Base-by-base conservation (phyloP, 2,113 vertebrate genomes). In the Rhodinocichla rosea region DNA sequence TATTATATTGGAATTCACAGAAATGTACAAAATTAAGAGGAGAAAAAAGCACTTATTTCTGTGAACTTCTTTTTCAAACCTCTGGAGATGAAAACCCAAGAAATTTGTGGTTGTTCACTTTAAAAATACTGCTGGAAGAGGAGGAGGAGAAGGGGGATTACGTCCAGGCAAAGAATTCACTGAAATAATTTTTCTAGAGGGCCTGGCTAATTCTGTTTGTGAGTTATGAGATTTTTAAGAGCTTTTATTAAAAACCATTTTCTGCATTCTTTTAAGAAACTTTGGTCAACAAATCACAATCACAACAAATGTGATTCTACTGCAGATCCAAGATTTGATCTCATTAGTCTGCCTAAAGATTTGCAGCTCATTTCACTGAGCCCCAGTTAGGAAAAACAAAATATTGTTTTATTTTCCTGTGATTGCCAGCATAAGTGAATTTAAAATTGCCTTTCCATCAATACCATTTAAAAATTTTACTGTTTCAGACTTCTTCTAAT, bases 91-190 rank as follows among this genome's bases (percentile, higher is more conserved):
- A 91, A 92, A 93, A 83, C 63, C 13, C 35, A 63, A 76, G 28
- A 84, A 89, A 87, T 89, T 22, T 12, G 7, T 65, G 62, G 62
- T 57, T 73, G 45, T 55, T 87, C 75, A 52, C 45, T 95, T 96
- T 73, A 76, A 94, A 95, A 94, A 65, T 77, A 87, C 30, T 91
- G 70, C 87, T 87, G 18, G 53, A 75, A 79, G 53, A 89, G 50
- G 24, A 87, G 45, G 32, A 90, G 75, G 35, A 89, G 32, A 17
- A 91, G 22, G 49, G 77, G 39, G 37, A 89, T 59, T 90, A 70
- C 15, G 74, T 85, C 39, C 1, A 3, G 78, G 50, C 59, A 93
- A 95, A 85, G 53, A 95, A 83, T 83, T 85, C 24, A 52, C 52
- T 37, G 35, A 57, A 92, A 77, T 85, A 62, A 90, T 74, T 91